Evolutionary conservation across 2,113 vertebrate genomes (phyloP).

Genomic region (Emydocephalus ijimae): DNA sequence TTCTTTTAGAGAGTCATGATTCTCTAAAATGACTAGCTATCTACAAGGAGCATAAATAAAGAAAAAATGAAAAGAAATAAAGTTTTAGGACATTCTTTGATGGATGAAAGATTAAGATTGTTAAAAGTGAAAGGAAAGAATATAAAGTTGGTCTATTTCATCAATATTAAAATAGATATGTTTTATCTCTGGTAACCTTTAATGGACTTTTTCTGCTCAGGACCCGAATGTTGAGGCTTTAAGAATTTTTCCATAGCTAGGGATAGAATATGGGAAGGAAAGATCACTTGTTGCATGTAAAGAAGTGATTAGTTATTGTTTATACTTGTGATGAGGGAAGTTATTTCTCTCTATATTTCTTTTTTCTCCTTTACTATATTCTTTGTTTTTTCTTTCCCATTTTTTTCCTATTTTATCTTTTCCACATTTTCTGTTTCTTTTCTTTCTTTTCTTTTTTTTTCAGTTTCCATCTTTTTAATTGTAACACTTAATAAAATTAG

Average conservation of each 20-base stretch:
- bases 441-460: not conserved
- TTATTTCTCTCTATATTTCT: not conserved
- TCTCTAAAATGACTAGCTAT: too few relatives aligned
- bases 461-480: not conserved
- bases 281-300: not conserved
- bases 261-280: not conserved
- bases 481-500: not conserved
- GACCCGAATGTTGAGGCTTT: not conserved
- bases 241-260: not conserved
- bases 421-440: not conserved
- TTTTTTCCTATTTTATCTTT: not conserved
- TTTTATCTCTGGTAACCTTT: not conserved
- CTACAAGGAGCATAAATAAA: too few relatives aligned
- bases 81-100: too few relatives aligned
- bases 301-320: not conserved
- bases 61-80: too few relatives aligned
- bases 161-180: too few relatives aligned
- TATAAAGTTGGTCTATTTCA: too few relatives aligned
- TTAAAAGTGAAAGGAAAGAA: too few relatives aligned
- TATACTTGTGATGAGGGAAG: not conserved
- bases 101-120: too few relatives aligned
- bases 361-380: not conserved
- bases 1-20: too few relatives aligned
- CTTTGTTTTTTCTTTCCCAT: not conserved
- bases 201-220: not conserved